Evolutionary conservation across 2,113 vertebrate species (phyloP).

Genomic region (Panthera tigris): DNA sequence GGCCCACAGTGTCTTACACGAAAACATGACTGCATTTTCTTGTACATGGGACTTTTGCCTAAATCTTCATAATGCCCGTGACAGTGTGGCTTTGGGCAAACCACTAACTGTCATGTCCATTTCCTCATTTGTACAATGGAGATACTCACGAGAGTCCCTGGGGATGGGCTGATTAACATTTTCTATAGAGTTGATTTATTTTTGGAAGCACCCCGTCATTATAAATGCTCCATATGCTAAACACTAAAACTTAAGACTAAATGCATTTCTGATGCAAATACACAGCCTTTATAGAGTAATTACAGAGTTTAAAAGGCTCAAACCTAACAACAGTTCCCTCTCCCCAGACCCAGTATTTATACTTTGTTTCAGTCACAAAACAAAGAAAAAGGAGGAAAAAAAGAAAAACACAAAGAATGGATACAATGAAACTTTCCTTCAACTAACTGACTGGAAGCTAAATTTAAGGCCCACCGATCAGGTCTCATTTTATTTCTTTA

Average conservation of each 20-base stretch:
- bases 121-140: slow-evolving; percentile 55
- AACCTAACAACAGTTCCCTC: slow-evolving; percentile 24
- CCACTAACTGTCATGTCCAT: slow-evolving; percentile 54
- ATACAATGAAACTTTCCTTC: not conserved
- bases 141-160: not conserved
- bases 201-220: slow-evolving; percentile 43
- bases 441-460: not conserved
- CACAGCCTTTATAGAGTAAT: slow-evolving; percentile 46
- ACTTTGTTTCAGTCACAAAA: slow-evolving; percentile 8
- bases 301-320: slow-evolving; percentile 54
- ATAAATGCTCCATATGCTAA: slow-evolving; percentile 25
- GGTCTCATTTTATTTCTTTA: not conserved
- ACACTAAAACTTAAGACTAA: not conserved
- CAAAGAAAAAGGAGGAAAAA: not conserved
- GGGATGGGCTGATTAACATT: slow-evolving; percentile 46
- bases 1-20: not conserved
- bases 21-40: slow-evolving; percentile 50
- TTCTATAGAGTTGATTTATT: slow-evolving; percentile 60
- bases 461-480: not conserved
- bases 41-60: not conserved
- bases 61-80: not conserved
- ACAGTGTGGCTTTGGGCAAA: slow-evolving; percentile 66
- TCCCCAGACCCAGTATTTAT: slow-evolving; percentile 10
- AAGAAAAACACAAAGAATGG: not conserved
- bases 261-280: slow-evolving; percentile 33